phyloP scores from a whole-genome alignment of 2,113 vertebrate genomes.

The Felis chaus region DNA sequence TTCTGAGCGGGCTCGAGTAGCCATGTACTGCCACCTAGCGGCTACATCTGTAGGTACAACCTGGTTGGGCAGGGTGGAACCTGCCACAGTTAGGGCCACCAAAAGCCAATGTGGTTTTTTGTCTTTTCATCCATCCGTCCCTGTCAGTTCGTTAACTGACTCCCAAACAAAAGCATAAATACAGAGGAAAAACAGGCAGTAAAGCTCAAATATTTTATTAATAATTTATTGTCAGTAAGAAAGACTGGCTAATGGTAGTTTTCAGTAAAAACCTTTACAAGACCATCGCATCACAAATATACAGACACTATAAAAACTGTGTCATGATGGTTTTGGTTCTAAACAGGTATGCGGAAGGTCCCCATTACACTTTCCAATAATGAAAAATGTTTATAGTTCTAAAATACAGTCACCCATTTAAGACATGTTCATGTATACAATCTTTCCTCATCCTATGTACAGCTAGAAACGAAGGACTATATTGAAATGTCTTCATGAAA shows the following conservation, averaged over 20 bases:
- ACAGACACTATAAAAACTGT: slow-evolving; percentile 95
- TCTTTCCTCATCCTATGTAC: slow-evolving; percentile 85
- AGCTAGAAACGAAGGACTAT: slow-evolving; percentile 83
- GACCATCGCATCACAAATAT: slow-evolving; percentile 97
- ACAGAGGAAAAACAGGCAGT: slow-evolving; percentile 78
- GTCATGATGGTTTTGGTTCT: slow-evolving; percentile 95
- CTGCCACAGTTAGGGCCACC: slow-evolving; percentile 43
- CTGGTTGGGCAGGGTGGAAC: slow-evolving; percentile 30
- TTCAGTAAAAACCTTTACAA: slow-evolving; percentile 99
- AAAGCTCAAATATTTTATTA: slow-evolving; percentile 93
- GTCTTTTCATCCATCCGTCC: not conserved
- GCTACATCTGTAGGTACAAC: slow-evolving; percentile 47
- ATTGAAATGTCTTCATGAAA: slow-evolving; percentile 81
- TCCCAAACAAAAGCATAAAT: slow-evolving; percentile 64
- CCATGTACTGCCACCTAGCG: slow-evolving; percentile 81
- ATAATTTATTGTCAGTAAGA: slow-evolving; percentile 99
- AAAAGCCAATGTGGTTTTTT: slow-evolving; percentile 27
- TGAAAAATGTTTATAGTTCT: slow-evolving; percentile 93
- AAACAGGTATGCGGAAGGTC: slow-evolving; percentile 92
- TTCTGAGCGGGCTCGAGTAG: not conserved
- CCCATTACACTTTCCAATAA: slow-evolving; percentile 93
- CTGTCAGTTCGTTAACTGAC: slow-evolving; percentile 59
- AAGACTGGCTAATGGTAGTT: slow-evolving; percentile 99
- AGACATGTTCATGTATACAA: slow-evolving; percentile 88
- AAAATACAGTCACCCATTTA: slow-evolving; percentile 93